Evolutionary conservation across 2,113 vertebrate genomes (phyloP), one percentile per base, ranked within the genome.

Genomic region (Archocentrus centrarchus): DNA sequence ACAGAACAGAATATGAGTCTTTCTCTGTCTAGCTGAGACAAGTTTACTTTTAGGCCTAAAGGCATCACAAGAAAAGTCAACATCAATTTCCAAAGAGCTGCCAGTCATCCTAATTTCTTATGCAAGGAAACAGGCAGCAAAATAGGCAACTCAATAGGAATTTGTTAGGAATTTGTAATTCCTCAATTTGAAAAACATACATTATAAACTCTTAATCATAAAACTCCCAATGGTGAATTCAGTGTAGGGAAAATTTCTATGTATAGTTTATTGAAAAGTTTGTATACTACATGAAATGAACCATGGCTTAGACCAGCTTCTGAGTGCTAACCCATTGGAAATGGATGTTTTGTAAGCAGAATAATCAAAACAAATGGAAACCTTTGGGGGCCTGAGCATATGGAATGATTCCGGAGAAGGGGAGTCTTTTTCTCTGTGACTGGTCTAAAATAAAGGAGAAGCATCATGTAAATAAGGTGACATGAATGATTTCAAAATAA

Each of bases 351-450:
- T 79, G 17, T 90, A 89, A 87, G 59, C 70, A 95, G 91, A 95
- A 92, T 93, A 96, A 92, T 95, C 91, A 97, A 97, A 96, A 94
- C 93, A 97, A 95, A 96, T 93, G 91, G 94, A 97, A 97, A 99
- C 98, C 98, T 99, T 98, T 97, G 97, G 98, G 97, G 97, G 95
- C 94, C 97, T 99, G 97, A 99, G 97, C 98, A 99, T 99, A 98
- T 99, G 98, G 97, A 98, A 98, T 96, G 97, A 97, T 97, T 99
- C 98, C 97, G 97, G 96, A 96, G 98, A 97, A 96, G 98, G 98
- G 96, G 98, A 99, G 95, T 97, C 97, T 98, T 97, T 99, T 97
- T 99, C 98, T 97, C 98, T 99, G 96, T 99, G 98, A 97, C 98
- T 97, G 94, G 96, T 99, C 98, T 99, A 99, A 97, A 99, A 99